These are phyloP conservation scores for Vireo griseus DNA, from an alignment of 2,797 vertebrate genomes.

Conservation along the genomic window DNA sequence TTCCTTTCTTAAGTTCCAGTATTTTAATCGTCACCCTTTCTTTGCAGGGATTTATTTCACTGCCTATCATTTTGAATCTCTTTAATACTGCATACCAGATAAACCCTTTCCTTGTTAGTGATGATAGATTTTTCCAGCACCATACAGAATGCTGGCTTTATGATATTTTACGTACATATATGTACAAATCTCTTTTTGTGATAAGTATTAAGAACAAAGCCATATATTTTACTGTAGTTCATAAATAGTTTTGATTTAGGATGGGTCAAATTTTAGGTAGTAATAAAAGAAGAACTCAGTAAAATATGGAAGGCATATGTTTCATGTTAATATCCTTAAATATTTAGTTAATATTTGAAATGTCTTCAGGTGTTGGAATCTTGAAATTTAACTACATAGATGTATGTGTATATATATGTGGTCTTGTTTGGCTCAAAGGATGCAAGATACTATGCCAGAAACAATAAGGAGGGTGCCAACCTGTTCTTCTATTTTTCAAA, in stretches of 20 bases:
- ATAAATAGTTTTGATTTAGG: neutral
- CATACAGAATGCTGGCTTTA: neutral
- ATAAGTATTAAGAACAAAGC: conserved; percentile 36
- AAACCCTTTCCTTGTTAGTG: conserved; percentile 32
- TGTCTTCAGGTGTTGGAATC: neutral
- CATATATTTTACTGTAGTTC: neutral
- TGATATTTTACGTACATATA: conserved; percentile 24
- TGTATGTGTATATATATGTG: neutral
- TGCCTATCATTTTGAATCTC: conserved; percentile 40
- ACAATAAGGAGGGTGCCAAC: neutral
- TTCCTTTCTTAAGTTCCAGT: neutral
- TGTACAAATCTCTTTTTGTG: conserved; percentile 11
- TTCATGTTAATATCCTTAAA: neutral
- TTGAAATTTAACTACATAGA: neutral
- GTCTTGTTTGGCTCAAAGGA: neutral
- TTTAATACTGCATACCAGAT: conserved; percentile 9
- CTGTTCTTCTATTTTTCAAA: neutral
- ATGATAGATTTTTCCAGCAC: conserved; percentile 33
- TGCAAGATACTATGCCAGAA: fast-evolving
- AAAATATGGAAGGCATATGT: neutral
- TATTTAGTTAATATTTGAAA: neutral
- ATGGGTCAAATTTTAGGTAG: neutral
- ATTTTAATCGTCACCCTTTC: conserved; percentile 20
- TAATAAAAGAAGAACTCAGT: neutral
- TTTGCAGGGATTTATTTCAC: conserved; percentile 43